Percentiles rank a stretch among this genome's conserved stretches.
Conservation (phyloP, 2,113 vertebrate species). For the Pipa parva region DNA sequence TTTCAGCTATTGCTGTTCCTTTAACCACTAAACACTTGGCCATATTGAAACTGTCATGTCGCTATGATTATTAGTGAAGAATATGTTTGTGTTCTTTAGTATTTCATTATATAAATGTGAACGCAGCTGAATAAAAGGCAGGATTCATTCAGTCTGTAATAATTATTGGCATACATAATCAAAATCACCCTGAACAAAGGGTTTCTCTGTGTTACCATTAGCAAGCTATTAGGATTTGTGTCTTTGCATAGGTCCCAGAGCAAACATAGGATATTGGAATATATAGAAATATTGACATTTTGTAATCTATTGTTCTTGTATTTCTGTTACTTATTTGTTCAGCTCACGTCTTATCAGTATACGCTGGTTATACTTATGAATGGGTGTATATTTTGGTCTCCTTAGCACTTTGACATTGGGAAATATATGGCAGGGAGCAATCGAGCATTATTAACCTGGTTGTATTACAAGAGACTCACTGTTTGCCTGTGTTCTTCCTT, state of each 20-base stretch:
- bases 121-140: no score
- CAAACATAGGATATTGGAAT: conserved; percentile 35
- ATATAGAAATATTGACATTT: conserved; percentile 35
- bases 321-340: conserved; percentile 25
- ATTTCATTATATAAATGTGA: no score
- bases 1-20: no score
- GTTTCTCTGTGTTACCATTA: neutral
- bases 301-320: conserved; percentile 28
- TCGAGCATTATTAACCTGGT: neutral
- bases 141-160: no score
- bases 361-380: conserved; percentile 14
- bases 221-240: conserved; percentile 4
- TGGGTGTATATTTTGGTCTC: neutral
- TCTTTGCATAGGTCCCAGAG: conserved; percentile 19
- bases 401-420: neutral
- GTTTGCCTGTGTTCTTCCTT: neutral
- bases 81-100: no score
- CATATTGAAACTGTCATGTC: no score
- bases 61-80: no score
- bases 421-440: neutral
- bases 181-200: conserved; percentile 5
- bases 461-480: conserved; percentile 5
- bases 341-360: conserved; percentile 24
- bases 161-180: neutral
- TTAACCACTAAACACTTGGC: no score